phyloP scores from a whole-genome alignment of 2,797 vertebrate species.

The Poecilia picta region DNA sequence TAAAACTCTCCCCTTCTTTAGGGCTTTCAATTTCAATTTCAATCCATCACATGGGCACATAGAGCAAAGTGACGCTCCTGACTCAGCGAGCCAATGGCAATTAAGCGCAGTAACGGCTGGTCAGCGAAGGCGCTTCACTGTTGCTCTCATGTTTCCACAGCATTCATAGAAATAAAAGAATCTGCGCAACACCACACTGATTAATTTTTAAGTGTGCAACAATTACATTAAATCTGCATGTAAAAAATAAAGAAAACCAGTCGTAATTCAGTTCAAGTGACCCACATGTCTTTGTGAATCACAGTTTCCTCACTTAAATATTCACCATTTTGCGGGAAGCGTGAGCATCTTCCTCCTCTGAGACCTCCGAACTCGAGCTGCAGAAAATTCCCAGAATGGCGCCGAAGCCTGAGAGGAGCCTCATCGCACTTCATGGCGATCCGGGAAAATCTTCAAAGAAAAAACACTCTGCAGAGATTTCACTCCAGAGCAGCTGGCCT shows the following conservation, averaged over 20 bases:
- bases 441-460: slow-evolving; percentile 41
- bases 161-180: too few relatives aligned
- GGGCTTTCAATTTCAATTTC: too few relatives aligned
- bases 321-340: slow-evolving; percentile 33
- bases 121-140: too few relatives aligned
- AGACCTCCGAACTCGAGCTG: slow-evolving; percentile 6
- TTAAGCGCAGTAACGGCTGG: too few relatives aligned
- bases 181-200: too few relatives aligned
- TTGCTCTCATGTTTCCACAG: too few relatives aligned
- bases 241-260: not conserved
- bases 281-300: not conserved
- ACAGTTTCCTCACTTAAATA: slow-evolving; percentile 16
- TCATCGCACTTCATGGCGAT: slow-evolving; percentile 25
- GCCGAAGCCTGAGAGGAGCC: slow-evolving; percentile 26
- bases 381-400: slow-evolving; percentile 20
- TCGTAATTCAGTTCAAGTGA: not conserved
- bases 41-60: too few relatives aligned
- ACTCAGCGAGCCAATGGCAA: too few relatives aligned
- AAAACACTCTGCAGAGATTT: slow-evolving; percentile 14
- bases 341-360: slow-evolving; percentile 19
- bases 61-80: too few relatives aligned
- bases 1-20: too few relatives aligned
- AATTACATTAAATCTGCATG: not conserved
- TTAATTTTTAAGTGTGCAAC: too few relatives aligned
- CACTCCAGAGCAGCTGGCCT: slow-evolving; percentile 1